Base-by-base conservation (phyloP, 2,113 vertebrate genomes). In the Pelecanus crispus region DNA sequence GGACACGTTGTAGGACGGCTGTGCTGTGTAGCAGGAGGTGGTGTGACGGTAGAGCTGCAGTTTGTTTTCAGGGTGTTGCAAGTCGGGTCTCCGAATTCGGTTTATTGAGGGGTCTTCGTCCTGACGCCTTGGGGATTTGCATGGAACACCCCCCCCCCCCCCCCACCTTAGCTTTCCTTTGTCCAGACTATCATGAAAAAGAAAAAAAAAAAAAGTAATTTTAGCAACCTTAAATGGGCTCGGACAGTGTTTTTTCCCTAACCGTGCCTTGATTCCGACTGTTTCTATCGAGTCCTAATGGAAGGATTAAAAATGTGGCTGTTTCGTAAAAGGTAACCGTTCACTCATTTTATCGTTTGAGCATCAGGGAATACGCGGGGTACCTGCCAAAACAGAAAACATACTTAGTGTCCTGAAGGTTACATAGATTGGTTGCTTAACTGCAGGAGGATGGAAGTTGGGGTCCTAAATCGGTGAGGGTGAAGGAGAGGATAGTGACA, bases 401-500 rank as follows among this genome's bases (percentile, higher is more conserved):
- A 4, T 5, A 0, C 14, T n/a, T 13, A 0, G 4, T 26, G 2
- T 40, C 31, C 34, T 53, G 10, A 13, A 68, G 36, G 17, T n/a
- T 8, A 2, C 18, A 1, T 11, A 2, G 50, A 5, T 68, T 9
- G 20, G 18, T 38, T 61, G 31, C 9, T 90, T 53, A n/a, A 32
- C 8, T 44, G 67, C 26, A 12, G 36, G 15, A 42, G 22, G 25
- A 5, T 3, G 19, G 34, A 28, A 28, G 25, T 44, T n/a, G 21
- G n/a, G 52, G 24, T 68, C 6, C 58, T 70, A 22, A 59, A 12
- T 13, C 22, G 62, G 65, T 40, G 31, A 25, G 38, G 2, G 22
- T 47, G 13, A 9, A 62, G 72, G 49, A 80, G 52, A 85, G 63
- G 65, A 82, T 56, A 59, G 71, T 79, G 93, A 25, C n/a, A 20